Evolutionary conservation across 2,888 invertebrate species (phyloP).

Genomic region (Amphiduros pacificus): DNA sequence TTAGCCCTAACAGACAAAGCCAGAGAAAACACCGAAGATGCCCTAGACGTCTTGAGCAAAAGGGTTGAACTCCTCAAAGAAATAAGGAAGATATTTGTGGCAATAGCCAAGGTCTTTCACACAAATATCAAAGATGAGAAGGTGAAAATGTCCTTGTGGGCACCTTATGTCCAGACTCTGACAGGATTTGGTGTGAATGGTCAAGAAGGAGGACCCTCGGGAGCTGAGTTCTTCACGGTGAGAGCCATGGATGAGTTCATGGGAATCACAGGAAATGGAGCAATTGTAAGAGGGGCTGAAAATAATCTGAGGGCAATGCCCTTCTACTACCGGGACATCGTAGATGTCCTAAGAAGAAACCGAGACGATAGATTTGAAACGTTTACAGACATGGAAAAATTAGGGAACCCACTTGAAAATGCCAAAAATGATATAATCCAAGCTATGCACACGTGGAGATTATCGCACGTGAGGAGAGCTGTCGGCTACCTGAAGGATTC

Average conservation of each 20-base stretch:
- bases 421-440: constrained; percentile 9
- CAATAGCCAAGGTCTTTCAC: constrained; percentile 3
- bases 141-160: background rate
- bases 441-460: constrained; percentile 8
- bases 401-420: constrained; percentile 3
- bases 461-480: constrained; percentile 6
- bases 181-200: constrained; percentile 15
- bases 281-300: constrained; percentile 3
- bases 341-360: background rate
- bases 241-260: constrained; percentile 13
- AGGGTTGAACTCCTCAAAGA: constrained; percentile 7
- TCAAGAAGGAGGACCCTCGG: constrained; percentile 5
- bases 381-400: background rate
- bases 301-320: constrained; percentile 4
- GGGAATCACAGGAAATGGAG: constrained; percentile 3
- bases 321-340: background rate
- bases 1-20: constrained; percentile 6
- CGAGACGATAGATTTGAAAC: constrained; percentile 4
- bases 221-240: constrained; percentile 10
- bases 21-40: background rate
- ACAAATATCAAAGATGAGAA: constrained; percentile 1
- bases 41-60: background rate
- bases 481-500: constrained; percentile 1
- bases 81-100: background rate
- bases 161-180: constrained; percentile 6